Conservation (phyloP, 1,140 invertebrate genomes). For the Aphaenogaster floridana region DNA sequence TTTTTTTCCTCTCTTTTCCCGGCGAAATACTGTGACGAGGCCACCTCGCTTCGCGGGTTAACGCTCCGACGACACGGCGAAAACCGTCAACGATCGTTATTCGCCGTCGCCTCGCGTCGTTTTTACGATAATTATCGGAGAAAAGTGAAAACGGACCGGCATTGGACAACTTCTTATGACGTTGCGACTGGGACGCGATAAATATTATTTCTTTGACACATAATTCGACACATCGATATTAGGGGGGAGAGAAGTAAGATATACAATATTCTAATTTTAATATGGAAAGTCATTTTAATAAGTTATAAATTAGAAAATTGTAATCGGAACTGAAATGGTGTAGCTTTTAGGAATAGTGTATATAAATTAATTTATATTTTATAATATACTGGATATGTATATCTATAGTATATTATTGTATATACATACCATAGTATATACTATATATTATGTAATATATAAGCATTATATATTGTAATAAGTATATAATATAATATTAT, state of each 20-base stretch:
- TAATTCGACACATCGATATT: background rate
- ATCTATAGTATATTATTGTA: too few species aligned
- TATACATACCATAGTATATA: too few species aligned
- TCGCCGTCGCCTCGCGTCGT: background rate
- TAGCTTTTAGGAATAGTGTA: too few species aligned
- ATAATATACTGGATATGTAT: too few species aligned
- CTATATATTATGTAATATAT: too few species aligned
- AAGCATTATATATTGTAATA: too few species aligned
- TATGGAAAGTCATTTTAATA: background rate
- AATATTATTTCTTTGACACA: background rate
- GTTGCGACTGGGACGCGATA: background rate
- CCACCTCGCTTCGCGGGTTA: conserved; percentile 49
- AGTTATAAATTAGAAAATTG: too few species aligned
- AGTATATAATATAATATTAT: too few species aligned
- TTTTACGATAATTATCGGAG: background rate
- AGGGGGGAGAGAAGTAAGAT: too few species aligned
- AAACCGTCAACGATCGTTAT: background rate
- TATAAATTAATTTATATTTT: too few species aligned
- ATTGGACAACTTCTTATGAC: background rate
- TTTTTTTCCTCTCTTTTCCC: conserved; percentile 70
- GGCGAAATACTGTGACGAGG: conserved; percentile 79
- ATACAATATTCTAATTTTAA: background rate
- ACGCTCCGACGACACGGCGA: conserved; percentile 24
- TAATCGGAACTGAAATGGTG: too few species aligned
- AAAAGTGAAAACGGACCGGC: background rate